phyloP scores from a whole-genome alignment of 64 coral and sea anemone species.

The Stylophora pistillata region DNA sequence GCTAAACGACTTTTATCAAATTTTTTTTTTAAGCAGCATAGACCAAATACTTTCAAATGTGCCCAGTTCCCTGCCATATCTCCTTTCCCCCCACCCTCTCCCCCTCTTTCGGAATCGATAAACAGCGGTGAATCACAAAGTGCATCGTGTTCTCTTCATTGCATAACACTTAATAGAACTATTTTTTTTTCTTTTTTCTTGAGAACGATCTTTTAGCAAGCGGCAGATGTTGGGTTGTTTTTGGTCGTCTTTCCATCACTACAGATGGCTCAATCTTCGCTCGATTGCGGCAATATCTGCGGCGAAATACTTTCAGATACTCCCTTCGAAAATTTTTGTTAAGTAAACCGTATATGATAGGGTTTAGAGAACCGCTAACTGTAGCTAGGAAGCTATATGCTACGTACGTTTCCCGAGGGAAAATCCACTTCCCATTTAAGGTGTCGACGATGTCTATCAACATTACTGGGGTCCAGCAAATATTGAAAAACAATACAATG shows the following conservation, averaged over 20 bases:
- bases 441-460: conserved; percentile 60
- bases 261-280: background rate
- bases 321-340: conserved; percentile 60
- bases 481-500: conserved; percentile 61
- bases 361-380: conserved; percentile 65
- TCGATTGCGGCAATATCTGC: background rate
- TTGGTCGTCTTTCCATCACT: background rate
- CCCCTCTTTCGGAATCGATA: no score
- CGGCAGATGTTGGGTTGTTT: background rate
- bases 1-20: no score
- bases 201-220: no score
- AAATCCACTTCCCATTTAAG: conserved; percentile 39
- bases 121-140: no score
- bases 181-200: no score
- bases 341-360: conserved; percentile 65
- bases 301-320: conserved; percentile 37
- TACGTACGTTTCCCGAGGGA: conserved; percentile 33
- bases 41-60: no score
- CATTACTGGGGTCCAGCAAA: conserved; percentile 59
- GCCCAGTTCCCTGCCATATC: no score
- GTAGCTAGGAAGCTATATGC: conserved; percentile 47
- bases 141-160: no score
- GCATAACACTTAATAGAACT: no score
- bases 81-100: no score
- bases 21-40: no score